These are phyloP conservation scores for Masticophis lateralis DNA, from an alignment of 2,797 vertebrate species.

Conservation along the genomic window DNA sequence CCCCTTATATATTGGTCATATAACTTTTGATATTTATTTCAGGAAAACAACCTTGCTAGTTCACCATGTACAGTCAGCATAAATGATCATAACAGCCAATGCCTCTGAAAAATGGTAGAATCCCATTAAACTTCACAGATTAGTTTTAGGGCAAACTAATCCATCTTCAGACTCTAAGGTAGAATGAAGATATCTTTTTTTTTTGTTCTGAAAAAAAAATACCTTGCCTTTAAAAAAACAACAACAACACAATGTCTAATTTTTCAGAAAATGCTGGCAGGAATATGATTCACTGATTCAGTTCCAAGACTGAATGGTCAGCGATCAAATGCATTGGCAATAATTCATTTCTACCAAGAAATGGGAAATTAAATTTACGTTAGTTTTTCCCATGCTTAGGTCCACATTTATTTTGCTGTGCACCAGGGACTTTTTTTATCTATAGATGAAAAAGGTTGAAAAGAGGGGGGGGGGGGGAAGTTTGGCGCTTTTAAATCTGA, in stretches of 20 bases:
- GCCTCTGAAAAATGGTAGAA: neutral
- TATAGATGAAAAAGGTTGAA: slow-evolving; percentile 7
- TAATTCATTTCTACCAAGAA: slow-evolving; percentile 43
- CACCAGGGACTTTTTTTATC: slow-evolving; percentile 19
- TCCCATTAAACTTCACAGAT: slow-evolving; percentile 7
- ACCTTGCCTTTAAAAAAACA: slow-evolving; percentile 3
- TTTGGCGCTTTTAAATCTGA: neutral
- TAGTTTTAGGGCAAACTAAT: slow-evolving; percentile 23
- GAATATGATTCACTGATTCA: slow-evolving; percentile 30
- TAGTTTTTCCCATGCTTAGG: slow-evolving; percentile 9
- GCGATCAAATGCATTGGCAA: slow-evolving; percentile 48
- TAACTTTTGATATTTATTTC: slow-evolving; percentile 38
- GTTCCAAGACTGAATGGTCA: slow-evolving; percentile 30
- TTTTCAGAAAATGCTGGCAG: neutral
- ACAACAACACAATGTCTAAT: neutral
- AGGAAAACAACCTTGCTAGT: slow-evolving; percentile 16
- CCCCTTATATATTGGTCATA: slow-evolving; percentile 21
- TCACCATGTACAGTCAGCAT: slow-evolving; percentile 22
- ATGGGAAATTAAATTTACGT: slow-evolving; percentile 55
- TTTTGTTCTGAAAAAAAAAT: neutral
- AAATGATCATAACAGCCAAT: neutral
- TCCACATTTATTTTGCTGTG: slow-evolving; percentile 18
- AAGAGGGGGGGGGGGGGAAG: no score
- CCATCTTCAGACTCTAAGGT: slow-evolving; percentile 9
- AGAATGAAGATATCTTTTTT: slow-evolving; percentile 20